phyloP scores from a whole-genome alignment of 2,113 vertebrate genomes.

The Pseudorasbora parva region DNA sequence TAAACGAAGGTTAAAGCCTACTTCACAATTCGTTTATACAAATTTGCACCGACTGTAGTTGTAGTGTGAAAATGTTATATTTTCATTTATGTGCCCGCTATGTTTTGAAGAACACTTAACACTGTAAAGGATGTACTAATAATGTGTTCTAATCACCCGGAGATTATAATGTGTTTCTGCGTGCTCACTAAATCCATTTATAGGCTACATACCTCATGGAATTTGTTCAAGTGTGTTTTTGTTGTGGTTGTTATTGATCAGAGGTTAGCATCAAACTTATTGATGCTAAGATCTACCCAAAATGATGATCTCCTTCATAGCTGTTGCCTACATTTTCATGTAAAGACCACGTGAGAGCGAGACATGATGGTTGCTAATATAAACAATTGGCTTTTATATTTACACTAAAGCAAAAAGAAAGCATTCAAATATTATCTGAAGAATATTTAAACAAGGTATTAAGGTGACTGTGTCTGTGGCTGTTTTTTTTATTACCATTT shows the following conservation, averaged over 20 bases:
- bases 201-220: not conserved
- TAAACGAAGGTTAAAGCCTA: not conserved
- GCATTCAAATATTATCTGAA: not conserved
- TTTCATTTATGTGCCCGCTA: not conserved
- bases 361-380: not conserved
- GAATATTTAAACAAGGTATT: not conserved
- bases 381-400: not conserved
- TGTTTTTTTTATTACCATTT: too few species aligned
- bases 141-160: constrained; percentile 30
- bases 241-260: not conserved
- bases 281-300: not conserved
- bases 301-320: not conserved
- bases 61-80: not conserved
- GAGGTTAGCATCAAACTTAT: not conserved
- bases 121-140: constrained; percentile 14
- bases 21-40: not conserved
- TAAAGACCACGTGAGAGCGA: not conserved
- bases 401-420: not conserved
- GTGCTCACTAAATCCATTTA: constrained; percentile 18
- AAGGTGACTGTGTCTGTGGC: too few species aligned
- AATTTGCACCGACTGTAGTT: not conserved
- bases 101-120: not conserved
- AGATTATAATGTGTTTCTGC: constrained; percentile 26
- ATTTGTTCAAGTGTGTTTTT: not conserved
- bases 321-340: not conserved